A percentile compares a stretch with the other conserved stretches of the same genome.
Evolutionary conservation across 2,888 invertebrate species (phyloP).

Genomic region (Noctuana brunneofusca): DNA sequence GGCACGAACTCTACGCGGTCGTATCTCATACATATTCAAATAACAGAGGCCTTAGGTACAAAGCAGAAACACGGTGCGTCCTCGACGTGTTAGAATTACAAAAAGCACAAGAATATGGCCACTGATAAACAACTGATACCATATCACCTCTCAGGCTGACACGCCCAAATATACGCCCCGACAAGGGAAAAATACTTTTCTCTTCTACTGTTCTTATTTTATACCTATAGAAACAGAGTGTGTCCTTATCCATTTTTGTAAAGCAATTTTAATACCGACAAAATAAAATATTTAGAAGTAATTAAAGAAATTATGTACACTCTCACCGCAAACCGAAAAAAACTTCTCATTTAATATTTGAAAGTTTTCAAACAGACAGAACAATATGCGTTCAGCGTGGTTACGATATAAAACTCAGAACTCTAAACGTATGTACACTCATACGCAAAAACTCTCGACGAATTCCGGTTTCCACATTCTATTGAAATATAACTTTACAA

Average conservation of each 20-base stretch:
- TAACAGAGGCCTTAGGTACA: slow-evolving; percentile 63
- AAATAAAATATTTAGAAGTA: no score
- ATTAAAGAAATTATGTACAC: no score
- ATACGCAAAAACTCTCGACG: slow-evolving; percentile 12
- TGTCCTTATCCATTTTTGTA: no score
- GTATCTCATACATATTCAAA: slow-evolving; percentile 80
- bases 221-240: no score
- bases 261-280: no score
- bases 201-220: no score
- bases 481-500: slow-evolving; percentile 24
- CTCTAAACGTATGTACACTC: slow-evolving; percentile 1
- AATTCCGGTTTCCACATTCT: slow-evolving; percentile 12
- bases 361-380: not conserved
- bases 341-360: not conserved
- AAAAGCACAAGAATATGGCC: slow-evolving; percentile 59
- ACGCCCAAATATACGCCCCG: slow-evolving; percentile 8
- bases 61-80: slow-evolving; percentile 71
- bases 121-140: slow-evolving; percentile 62
- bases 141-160: slow-evolving; percentile 42
- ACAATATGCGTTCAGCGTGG: slow-evolving; percentile 1
- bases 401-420: not conserved
- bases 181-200: not conserved
- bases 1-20: slow-evolving; percentile 60
- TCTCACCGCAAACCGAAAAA: not conserved
- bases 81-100: slow-evolving; percentile 75